A percentile compares a stretch with the other conserved stretches of the same genome.
Conservation (phyloP, 2,113 vertebrate genomes). For the Sapajus apella region DNA sequence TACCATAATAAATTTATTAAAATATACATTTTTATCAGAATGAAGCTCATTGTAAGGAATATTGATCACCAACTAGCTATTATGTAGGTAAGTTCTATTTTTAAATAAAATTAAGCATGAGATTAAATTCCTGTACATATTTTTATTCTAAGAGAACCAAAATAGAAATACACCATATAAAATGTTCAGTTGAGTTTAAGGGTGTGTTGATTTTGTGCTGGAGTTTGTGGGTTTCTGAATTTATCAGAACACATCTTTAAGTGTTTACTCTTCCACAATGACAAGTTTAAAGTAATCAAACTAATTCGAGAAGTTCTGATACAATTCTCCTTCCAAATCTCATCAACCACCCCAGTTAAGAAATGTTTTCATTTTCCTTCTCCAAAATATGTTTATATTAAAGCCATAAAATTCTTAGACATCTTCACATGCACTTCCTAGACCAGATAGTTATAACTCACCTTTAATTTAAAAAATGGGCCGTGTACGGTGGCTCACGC, state of each 20-base stretch:
- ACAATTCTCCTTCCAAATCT: background rate
- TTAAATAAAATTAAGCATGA: slow-evolving; percentile 9
- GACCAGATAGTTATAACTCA: background rate
- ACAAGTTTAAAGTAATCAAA: background rate
- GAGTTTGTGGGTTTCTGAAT: background rate
- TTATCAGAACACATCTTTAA: background rate
- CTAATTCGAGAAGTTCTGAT: background rate
- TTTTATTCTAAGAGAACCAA: background rate
- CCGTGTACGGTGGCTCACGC: too few relatives aligned
- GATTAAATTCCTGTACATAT: background rate
- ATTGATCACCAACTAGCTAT: background rate
- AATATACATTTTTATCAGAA: background rate
- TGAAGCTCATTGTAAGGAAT: background rate
- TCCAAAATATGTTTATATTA: background rate
- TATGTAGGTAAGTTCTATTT: background rate
- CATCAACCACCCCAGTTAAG: background rate
- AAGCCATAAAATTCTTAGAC: background rate
- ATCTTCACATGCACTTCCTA: background rate
- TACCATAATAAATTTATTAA: background rate
- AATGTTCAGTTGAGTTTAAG: background rate
- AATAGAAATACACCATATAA: background rate
- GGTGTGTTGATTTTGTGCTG: background rate
- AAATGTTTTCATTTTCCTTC: background rate
- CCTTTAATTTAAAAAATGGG: background rate
- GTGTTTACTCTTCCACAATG: background rate